Conservation (phyloP, 2,888 invertebrate species). For the Rhingia rostrata region DNA sequence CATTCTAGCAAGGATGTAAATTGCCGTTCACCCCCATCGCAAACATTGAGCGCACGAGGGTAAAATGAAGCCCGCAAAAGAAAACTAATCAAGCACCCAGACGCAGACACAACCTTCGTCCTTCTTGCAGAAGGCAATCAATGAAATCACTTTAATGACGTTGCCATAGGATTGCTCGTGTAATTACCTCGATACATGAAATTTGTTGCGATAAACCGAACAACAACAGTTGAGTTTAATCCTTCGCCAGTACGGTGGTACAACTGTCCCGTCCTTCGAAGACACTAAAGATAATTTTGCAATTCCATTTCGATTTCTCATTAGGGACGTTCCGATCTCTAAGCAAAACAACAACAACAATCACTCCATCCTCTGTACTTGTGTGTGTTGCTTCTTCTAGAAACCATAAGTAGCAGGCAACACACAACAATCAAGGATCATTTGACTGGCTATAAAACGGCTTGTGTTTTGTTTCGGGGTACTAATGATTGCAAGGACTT, state of each 20-base stretch:
- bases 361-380: not conserved
- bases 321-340: constrained; percentile 68
- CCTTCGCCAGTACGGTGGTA: constrained; percentile 22
- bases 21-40: constrained; percentile 20
- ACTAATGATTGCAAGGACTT: constrained; percentile 70
- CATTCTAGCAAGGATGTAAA: constrained; percentile 36
- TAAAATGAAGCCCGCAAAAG: constrained; percentile 49
- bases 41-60: not conserved
- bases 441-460: constrained; percentile 71
- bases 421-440: constrained; percentile 72
- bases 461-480: constrained; percentile 60
- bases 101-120: constrained; percentile 54
- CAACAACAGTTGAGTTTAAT: constrained; percentile 58
- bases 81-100: constrained; percentile 67
- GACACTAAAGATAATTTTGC: constrained; percentile 70
- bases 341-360: constrained; percentile 38
- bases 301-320: constrained; percentile 72
- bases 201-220: constrained; percentile 51
- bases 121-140: constrained; percentile 65
- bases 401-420: constrained; percentile 57
- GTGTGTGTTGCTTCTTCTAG: constrained; percentile 13
- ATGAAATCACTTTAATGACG: constrained; percentile 72
- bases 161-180: constrained; percentile 60
- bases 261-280: constrained; percentile 16
- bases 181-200: constrained; percentile 71